These are phyloP conservation scores for Echeneis naucrates DNA, from an alignment of 2,797 vertebrate species.

Conservation along the genomic window DNA sequence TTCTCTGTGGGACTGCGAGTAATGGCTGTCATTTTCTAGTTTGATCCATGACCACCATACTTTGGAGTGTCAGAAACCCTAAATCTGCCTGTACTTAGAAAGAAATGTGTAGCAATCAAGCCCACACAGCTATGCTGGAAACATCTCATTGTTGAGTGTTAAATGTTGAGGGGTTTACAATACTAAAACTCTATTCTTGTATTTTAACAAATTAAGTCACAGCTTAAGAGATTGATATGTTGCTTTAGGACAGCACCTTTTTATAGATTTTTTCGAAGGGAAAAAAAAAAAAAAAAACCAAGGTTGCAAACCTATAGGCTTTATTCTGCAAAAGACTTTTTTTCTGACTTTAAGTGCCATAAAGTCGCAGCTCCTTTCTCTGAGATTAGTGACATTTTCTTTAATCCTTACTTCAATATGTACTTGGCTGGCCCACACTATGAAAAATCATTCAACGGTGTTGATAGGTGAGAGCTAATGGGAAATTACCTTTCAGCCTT, in stretches of 20 bases:
- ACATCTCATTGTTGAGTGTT: not conserved
- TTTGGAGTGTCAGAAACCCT: not conserved
- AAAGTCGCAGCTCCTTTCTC: constrained; percentile 47
- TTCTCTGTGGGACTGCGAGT: too few relatives aligned
- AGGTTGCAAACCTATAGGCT: constrained; percentile 32
- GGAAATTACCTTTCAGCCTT: constrained; percentile 55
- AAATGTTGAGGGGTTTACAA: not conserved
- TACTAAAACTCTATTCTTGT: not conserved
- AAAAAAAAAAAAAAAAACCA: too few relatives aligned
- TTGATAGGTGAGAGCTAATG: constrained; percentile 48
- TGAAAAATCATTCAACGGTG: constrained; percentile 40
- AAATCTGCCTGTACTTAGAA: not conserved
- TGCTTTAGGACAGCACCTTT: constrained; percentile 12
- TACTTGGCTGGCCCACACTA: constrained; percentile 27
- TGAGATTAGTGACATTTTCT: constrained; percentile 61
- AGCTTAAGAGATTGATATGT: constrained; percentile 15
- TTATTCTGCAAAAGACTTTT: constrained; percentile 43
- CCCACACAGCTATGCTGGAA: not conserved
- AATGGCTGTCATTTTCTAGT: not conserved
- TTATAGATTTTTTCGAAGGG: constrained; percentile 6
- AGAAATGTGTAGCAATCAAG: not conserved
- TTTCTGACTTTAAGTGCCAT: constrained; percentile 33
- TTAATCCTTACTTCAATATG: constrained; percentile 50
- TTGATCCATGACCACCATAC: not conserved
- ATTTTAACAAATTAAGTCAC: constrained; percentile 15